phyloP scores from a whole-genome alignment of 2,797 vertebrate genomes.

The Spheniscus humboldti region DNA sequence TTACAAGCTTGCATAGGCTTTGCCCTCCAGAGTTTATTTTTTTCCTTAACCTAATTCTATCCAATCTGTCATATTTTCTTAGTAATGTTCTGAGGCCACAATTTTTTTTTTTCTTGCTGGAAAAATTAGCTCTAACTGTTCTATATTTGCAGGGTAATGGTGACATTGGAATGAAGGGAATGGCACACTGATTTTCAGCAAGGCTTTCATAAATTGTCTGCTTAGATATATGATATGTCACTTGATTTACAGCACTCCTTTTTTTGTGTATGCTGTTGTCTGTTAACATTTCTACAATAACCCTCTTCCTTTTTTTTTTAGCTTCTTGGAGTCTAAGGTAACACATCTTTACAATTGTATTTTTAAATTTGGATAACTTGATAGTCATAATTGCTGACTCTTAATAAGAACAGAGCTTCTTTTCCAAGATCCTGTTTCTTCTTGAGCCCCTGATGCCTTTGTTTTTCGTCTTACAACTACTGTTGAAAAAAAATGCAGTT shows the following conservation, averaged over 20 bases:
- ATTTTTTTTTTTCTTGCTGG: background rate
- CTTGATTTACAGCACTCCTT: background rate
- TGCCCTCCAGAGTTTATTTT: conserved; percentile 20
- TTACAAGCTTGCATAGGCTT: background rate
- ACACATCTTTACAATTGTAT: background rate
- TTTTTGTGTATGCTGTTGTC: background rate
- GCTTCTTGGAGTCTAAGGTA: background rate
- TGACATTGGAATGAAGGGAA: conserved; percentile 36
- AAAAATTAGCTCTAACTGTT: conserved; percentile 23
- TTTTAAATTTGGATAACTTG: background rate
- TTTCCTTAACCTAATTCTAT: conserved; percentile 27
- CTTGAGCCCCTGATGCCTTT: background rate
- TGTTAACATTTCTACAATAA: background rate
- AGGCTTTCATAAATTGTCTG: conserved; percentile 17
- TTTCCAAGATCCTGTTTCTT: background rate
- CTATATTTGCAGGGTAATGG: conserved; percentile 24
- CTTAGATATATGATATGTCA: conserved; percentile 18
- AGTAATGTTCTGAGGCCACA: background rate
- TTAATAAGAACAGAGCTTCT: background rate
- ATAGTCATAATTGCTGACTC: background rate
- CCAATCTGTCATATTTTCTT: conserved; percentile 32
- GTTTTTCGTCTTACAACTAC: background rate
- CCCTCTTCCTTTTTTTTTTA: background rate
- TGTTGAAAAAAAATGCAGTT: background rate
- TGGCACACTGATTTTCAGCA: conserved; percentile 30